These are phyloP conservation scores for Drosophila basisetae DNA, from an alignment of 2,888 invertebrate genomes.

Conservation along the genomic window DNA sequence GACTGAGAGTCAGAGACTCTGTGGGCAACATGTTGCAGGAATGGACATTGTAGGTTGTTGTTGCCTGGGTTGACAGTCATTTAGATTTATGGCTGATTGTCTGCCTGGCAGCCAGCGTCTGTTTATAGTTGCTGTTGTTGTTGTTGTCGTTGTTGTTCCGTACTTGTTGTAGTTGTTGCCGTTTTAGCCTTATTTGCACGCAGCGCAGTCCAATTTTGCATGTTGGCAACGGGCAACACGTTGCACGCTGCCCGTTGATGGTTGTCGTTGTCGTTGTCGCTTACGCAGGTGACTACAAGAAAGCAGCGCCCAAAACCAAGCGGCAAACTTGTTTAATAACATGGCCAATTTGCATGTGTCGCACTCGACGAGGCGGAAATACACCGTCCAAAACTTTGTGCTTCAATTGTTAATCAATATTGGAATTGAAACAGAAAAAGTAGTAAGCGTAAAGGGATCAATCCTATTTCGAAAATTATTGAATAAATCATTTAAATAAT, in stretches of 20 bases:
- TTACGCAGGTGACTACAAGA: constrained; percentile 81
- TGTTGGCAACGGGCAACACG: too few relatives aligned
- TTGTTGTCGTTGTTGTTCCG: constrained; percentile 24
- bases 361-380: constrained; percentile 64
- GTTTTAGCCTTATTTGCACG: constrained; percentile 77
- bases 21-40: constrained; percentile 69
- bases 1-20: constrained; percentile 1
- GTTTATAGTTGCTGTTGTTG: constrained; percentile 59
- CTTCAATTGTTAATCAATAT: not conserved
- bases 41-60: constrained; percentile 66
- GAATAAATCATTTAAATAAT: not conserved
- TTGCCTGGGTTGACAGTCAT: constrained; percentile 78
- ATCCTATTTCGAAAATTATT: not conserved
- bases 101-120: constrained; percentile 71
- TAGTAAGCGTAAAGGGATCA: too few relatives aligned
- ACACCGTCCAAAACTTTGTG: not conserved
- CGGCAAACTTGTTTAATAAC: constrained; percentile 79
- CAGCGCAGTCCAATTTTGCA: constrained; percentile 80
- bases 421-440: not conserved
- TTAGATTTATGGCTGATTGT: constrained; percentile 82
- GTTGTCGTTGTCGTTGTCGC: constrained; percentile 67
- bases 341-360: constrained; percentile 81
- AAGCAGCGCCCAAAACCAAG: constrained; percentile 55
- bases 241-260: constrained; percentile 36
- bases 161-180: constrained; percentile 51